Base-by-base conservation (phyloP, 2,113 vertebrate species). In the Mirounga angustirostris region DNA sequence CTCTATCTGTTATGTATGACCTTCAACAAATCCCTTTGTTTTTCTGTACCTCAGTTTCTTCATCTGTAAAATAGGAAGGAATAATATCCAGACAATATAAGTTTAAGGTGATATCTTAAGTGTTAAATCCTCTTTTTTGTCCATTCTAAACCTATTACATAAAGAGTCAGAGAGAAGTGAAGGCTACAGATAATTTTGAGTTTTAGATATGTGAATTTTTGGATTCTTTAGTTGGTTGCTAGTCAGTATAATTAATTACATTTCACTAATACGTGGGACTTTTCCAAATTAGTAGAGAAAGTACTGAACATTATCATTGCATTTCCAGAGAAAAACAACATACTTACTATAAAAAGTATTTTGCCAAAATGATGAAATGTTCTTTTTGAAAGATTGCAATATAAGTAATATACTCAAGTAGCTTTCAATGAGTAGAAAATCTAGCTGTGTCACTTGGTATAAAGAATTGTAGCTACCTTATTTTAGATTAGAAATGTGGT, bases 331-430 rank as follows among this genome's bases (percentile, higher is more conserved):
- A 88, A 85, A 63, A 95, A 19, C 22, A 95, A 80, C 22, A 54
- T 14, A 87, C 24, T 74, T 76, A 91, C 14, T 86, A 36, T 74
- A 76, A 79, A 95, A 79, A 50, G 56, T 40, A 69, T 81, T 84
- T 92, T 92, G 40, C 28, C 63, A 69, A 95, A 90, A 91, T 87
- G 50, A 95, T 96, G 13, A 91, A 74, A 91, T 93, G 24, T 90
- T 97, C 87, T 97, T 96, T 93, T 80, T 43, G 14, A 78, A 78
- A 78, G 43, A 95, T 73, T 79, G 30, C 10, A 80, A 58, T 26
- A 21, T 71, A 91, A 93, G 33, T 80, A 80, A 95, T 96, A 90
- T 56, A 94, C n/a, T 97, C 80, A 92, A 94, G 76, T 56, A 95
- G 65, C 26, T 94, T 97, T 82, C 43, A 26, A 50, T 89, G 46